Percentiles rank a stretch among this genome's conserved stretches.
Conservation (phyloP, 2,888 invertebrate genomes). For the Tridacna crocea region DNA sequence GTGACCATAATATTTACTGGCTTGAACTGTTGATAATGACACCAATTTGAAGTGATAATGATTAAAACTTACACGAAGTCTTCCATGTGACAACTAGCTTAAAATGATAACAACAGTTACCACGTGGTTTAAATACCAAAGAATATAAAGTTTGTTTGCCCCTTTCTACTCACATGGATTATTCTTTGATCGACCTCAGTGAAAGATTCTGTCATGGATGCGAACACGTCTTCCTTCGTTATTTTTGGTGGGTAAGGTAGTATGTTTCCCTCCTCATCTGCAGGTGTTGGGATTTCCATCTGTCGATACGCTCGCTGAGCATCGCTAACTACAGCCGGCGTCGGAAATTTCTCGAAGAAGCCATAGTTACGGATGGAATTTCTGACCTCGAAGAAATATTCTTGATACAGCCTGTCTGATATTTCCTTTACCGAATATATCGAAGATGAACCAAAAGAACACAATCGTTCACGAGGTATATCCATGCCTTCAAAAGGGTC, state of each 20-base stretch:
- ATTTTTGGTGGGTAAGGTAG: constrained; percentile 54
- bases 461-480: constrained; percentile 40
- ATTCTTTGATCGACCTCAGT: constrained; percentile 28
- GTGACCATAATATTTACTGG: too few relatives aligned
- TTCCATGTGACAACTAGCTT: too few relatives aligned
- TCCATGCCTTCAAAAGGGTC: constrained; percentile 45
- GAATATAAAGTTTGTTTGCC: too few relatives aligned
- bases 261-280: constrained; percentile 45
- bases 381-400: constrained; percentile 48
- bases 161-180: constrained; percentile 33
- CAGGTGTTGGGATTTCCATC: constrained; percentile 45
- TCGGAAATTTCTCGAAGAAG: constrained; percentile 58
- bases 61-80: too few relatives aligned
- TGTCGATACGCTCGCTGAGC: constrained; percentile 48
- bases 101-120: too few relatives aligned
- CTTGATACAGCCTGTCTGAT: constrained; percentile 41
- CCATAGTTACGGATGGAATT: constrained; percentile 44
- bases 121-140: too few relatives aligned
- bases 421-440: constrained; percentile 54
- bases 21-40: too few relatives aligned
- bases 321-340: constrained; percentile 44
- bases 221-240: constrained; percentile 41
- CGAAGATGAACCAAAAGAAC: constrained; percentile 45
- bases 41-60: too few relatives aligned
- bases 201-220: constrained; percentile 15